Evolutionary conservation across 2,888 invertebrate genomes (phyloP), one percentile per base, ranked within the genome.

Genomic region (Hyposoter didymator): DNA sequence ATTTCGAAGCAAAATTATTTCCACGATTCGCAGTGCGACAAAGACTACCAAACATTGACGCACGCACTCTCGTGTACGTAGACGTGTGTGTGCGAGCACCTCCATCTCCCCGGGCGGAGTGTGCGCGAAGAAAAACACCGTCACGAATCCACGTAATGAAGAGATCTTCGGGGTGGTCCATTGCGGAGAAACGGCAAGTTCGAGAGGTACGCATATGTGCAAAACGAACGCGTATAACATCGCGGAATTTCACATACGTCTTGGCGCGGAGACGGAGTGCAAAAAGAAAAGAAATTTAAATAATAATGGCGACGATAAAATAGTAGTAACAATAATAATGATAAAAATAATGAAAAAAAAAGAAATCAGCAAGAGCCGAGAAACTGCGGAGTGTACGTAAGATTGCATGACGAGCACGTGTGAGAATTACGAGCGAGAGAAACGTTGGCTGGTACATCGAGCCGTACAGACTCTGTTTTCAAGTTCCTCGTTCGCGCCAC

Each of bases 111-210:
- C n/a, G 64, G 49, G 10, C 22, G 47, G 70, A 17, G 35, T 66
- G 84, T 45, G 55, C 39, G 35, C 73, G 73, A 66, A 83, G 67
- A 83, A 85, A 81, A 85, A 85, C 85, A 85, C 85, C 85, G 85
- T 73, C 73, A 74, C 83, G 85, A 83, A 85, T 85, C 83, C 69
- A 83, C 85, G 80, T 85, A 85, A 91, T 90, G 90, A 91, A 90
- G 89, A 90, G 90, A 90, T 90, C 90, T 84, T 81, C 89, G 88
- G 90, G 91, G 91, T 91, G 92, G 92, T 91, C 92, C 89, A 64
- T 69, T 74, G 81, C 78, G 81, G 79, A 80, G 87, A 84, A 55
- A 59, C 64, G 55, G 64, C 28, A 67, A 75, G 62, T 14, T 39
- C 59, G 69, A 43, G 67, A 62, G 83, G 75, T 49, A 45, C 62